Conservation (phyloP, 2,888 invertebrate genomes). For the Sceliomorpha sp. region DNA sequence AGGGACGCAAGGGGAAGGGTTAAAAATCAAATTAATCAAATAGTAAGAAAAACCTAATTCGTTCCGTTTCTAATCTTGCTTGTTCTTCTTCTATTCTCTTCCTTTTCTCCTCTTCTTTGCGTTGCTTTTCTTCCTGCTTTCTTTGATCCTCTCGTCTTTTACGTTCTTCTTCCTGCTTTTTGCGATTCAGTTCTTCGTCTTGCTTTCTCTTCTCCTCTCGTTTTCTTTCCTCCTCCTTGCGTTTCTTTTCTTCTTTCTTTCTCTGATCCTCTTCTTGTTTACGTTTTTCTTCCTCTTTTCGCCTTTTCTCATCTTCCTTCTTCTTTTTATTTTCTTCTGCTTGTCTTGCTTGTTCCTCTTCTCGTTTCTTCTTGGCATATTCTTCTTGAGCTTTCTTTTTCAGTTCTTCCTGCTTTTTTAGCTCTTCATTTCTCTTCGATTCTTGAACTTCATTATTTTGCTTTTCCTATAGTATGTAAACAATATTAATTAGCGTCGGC, state of each 20-base stretch:
- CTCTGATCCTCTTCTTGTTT: slow-evolving; percentile 82
- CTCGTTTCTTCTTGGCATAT: slow-evolving; percentile 66
- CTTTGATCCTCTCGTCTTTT: no score
- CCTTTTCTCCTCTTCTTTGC: slow-evolving; percentile 81
- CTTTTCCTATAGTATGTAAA: no score
- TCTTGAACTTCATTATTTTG: slow-evolving; percentile 75
- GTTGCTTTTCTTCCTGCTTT: slow-evolving; percentile 75
- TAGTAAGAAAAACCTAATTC: no score
- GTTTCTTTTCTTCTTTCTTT: slow-evolving; percentile 82
- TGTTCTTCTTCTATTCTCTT: slow-evolving; percentile 80
- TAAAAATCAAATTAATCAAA: no score
- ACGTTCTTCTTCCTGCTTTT: slow-evolving; percentile 80
- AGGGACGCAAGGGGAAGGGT: no score
- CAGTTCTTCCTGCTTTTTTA: slow-evolving; percentile 79
- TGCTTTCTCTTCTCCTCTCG: slow-evolving; percentile 81
- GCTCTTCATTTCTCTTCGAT: slow-evolving; percentile 81
- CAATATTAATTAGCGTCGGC: no score
- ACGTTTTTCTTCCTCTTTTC: slow-evolving; percentile 81
- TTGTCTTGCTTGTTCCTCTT: slow-evolving; percentile 77
- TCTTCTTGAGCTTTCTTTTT: slow-evolving; percentile 76
- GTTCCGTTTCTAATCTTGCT: no score
- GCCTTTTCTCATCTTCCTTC: slow-evolving; percentile 81
- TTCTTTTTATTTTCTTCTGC: slow-evolving; percentile 81
- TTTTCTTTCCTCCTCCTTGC: slow-evolving; percentile 81
- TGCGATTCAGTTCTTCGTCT: slow-evolving; percentile 78